A percentile compares a stretch with the other conserved stretches of the same genome.
Evolutionary conservation across 2,797 vertebrate species (phyloP).

Genomic region (Chromobotia macracanthus): DNA sequence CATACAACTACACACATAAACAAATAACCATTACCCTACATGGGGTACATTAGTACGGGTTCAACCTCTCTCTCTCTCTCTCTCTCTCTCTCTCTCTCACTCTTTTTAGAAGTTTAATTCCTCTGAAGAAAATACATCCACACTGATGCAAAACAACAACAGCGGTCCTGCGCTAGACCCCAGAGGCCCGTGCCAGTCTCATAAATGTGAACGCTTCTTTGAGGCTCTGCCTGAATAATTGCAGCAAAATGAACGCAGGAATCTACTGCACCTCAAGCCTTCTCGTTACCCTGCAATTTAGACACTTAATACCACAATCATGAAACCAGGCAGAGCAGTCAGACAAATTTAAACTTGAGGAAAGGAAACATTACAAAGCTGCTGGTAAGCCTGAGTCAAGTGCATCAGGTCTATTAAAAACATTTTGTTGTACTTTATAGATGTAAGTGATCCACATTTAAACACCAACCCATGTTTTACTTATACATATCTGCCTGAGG

Average conservation of each 20-base stretch:
- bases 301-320: constrained; percentile 33
- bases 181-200: constrained; percentile 34
- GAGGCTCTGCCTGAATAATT: constrained; percentile 36
- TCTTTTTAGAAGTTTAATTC: constrained; percentile 27
- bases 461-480: no score
- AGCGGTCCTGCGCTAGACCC: constrained; percentile 19
- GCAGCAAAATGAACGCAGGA: constrained; percentile 10
- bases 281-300: constrained; percentile 43
- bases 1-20: constrained; percentile 28
- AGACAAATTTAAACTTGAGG: constrained; percentile 23
- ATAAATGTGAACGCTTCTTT: constrained; percentile 35
- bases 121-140: constrained; percentile 43
- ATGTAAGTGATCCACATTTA: no score
- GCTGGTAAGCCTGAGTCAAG: constrained; percentile 13
- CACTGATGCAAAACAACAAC: constrained; percentile 41
- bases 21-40: constrained; percentile 23
- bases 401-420: constrained; percentile 25
- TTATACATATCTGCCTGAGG: no score
- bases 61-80: constrained; percentile 8
- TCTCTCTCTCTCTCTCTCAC: neutral
- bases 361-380: constrained; percentile 29
- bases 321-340: constrained; percentile 19
- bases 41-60: constrained; percentile 38
- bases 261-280: constrained; percentile 38
- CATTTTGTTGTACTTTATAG: neutral